These are phyloP conservation scores for Apotomis capreana DNA, from an alignment of 2,888 invertebrate species.

Conservation along the genomic window DNA sequence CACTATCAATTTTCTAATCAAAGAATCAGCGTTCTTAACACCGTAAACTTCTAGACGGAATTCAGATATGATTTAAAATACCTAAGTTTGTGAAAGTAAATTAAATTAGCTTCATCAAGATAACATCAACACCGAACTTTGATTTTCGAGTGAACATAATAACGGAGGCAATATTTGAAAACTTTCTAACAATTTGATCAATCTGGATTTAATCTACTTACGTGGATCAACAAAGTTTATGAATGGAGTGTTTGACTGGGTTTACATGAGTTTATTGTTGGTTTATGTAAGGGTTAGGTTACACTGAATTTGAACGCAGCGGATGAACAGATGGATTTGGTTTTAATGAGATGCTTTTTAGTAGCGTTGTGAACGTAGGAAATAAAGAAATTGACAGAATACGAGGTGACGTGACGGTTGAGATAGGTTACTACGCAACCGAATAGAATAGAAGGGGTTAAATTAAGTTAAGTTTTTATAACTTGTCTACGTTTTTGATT, in stretches of 20 bases:
- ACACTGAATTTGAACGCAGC: no score
- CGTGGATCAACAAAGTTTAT: not conserved
- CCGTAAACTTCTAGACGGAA: not conserved
- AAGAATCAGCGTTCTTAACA: not conserved
- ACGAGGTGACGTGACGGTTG: no score
- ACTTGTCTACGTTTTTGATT: no score
- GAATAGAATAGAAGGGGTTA: no score
- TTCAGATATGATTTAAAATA: not conserved
- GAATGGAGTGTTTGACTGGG: not conserved
- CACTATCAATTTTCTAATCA: not conserved
- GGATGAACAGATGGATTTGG: conserved; percentile 2
- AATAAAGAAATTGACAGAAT: no score
- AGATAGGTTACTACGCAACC: no score
- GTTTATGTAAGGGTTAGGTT: no score
- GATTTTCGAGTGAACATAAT: not conserved
- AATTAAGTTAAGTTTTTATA: no score
- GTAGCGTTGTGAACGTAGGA: no score
- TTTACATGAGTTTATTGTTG: not conserved
- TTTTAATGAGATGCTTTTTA: conserved; percentile 43
- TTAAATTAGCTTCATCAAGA: conserved; percentile 13
- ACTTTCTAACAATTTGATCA: conserved; percentile 13
- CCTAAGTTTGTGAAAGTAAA: not conserved
- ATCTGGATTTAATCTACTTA: conserved; percentile 17
- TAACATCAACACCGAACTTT: conserved; percentile 4
- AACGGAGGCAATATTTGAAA: not conserved